These are phyloP conservation scores for Phenganax subtilis DNA, from an alignment of 92 coral and sea anemone genomes.

Conservation along the genomic window DNA sequence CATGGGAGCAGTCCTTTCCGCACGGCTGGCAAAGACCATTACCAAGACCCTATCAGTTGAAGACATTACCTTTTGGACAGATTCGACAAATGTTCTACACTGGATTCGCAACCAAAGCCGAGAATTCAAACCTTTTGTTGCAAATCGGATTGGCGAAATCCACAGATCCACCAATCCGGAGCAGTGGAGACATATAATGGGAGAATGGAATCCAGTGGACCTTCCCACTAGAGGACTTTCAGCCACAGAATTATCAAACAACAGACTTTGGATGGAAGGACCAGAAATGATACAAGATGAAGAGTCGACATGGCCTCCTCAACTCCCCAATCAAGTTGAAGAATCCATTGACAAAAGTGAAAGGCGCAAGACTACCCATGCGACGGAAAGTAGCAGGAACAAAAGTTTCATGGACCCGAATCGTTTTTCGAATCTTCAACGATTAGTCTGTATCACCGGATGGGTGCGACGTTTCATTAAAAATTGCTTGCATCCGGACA, in stretches of 20 bases:
- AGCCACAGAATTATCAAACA: slow-evolving; percentile 35
- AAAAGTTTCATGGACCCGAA: slow-evolving; percentile 38
- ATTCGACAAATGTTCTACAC: slow-evolving; percentile 49
- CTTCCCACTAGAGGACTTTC: slow-evolving; percentile 37
- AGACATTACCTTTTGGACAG: slow-evolving; percentile 41
- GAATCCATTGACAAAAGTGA: slow-evolving; percentile 15
- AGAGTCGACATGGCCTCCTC: slow-evolving; percentile 47
- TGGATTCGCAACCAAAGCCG: slow-evolving; percentile 55
- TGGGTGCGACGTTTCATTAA: slow-evolving; percentile 34
- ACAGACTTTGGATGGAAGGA: slow-evolving; percentile 43
- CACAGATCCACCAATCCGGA: slow-evolving; percentile 42
- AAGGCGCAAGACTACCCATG: slow-evolving; percentile 1
- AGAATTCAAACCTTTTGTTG: slow-evolving; percentile 42
- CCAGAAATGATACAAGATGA: slow-evolving; percentile 38
- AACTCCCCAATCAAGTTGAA: slow-evolving; percentile 12
- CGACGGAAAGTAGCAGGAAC: not conserved
- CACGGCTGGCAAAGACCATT: slow-evolving; percentile 35
- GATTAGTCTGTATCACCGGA: slow-evolving; percentile 35
- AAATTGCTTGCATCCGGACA: slow-evolving; percentile 29
- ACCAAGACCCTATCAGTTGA: slow-evolving; percentile 36
- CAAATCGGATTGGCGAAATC: slow-evolving; percentile 50
- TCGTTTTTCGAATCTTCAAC: slow-evolving; percentile 39
- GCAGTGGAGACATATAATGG: slow-evolving; percentile 41
- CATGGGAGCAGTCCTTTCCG: slow-evolving; percentile 52
- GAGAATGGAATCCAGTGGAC: slow-evolving; percentile 32